phyloP scores from a whole-genome alignment of 2,888 invertebrate genomes.

The Aspidiotus destructor region DNA sequence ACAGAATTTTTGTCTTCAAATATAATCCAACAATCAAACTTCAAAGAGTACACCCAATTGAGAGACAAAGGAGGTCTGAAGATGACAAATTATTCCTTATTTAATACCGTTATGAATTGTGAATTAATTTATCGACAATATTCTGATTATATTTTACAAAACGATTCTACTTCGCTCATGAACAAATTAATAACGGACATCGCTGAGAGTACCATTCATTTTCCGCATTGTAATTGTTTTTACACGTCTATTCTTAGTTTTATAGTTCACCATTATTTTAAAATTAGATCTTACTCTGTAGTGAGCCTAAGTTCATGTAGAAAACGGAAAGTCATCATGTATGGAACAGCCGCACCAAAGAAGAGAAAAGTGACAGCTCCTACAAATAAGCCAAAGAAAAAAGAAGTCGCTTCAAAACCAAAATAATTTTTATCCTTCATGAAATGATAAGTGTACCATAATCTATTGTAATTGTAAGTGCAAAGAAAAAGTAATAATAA shows the following conservation, averaged over 20 bases:
- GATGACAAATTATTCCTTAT: not conserved
- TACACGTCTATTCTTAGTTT: not conserved
- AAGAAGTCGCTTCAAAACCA: no score
- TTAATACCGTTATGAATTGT: not conserved
- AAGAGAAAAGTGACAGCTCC: not conserved
- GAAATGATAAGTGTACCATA: no score
- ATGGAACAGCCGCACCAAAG: not conserved
- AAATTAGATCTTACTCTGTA: not conserved
- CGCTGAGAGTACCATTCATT: not conserved
- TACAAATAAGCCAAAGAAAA: no score
- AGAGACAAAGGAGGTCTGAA: conserved; percentile 6
- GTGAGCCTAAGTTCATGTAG: not conserved
- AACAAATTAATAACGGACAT: not conserved
- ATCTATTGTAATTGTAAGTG: no score
- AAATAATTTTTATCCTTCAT: no score
- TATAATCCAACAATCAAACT: no score
- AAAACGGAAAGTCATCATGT: conserved; percentile 5
- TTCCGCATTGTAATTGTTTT: conserved; percentile 2
- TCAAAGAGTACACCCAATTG: not conserved
- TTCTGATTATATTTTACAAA: not conserved
- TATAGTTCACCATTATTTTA: not conserved
- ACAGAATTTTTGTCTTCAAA: no score
- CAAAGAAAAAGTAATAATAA: no score
- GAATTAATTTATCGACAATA: not conserved
- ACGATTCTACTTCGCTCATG: not conserved